Evolutionary conservation across 1,140 invertebrate genomes (phyloP), one percentile per base, ranked within the genome.

Genomic region (Euura lappo): DNA sequence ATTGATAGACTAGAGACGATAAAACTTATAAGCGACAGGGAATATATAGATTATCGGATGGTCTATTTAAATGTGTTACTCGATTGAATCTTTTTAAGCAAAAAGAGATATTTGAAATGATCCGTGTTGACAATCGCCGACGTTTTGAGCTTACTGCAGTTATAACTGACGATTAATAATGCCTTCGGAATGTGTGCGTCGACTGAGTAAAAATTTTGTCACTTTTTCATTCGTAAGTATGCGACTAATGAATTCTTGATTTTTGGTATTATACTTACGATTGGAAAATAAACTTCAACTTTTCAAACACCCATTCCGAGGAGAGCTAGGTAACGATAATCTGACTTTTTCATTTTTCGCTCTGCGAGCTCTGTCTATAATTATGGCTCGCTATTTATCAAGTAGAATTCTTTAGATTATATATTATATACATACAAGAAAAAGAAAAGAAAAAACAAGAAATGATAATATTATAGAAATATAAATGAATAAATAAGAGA

Each of bases 121-220:
- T 85, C 78, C 82, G 82, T 85, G 79, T 85, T 83, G 81, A 85
- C 83, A 80, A 83, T 83, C 82, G 81, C 78, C 78, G 77, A 83
- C 82, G 77, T 83, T 83, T 78, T 79, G 75, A 82, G 76, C 78
- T 83, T 72, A 45, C n/a, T n/a, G n/a, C 65, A 64, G 44, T 45
- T 68, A 70, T 71, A 60, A 67, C 68, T 51, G 64, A 68, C 65
- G 46, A 64, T 60, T 72, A 70, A 72, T 67, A 66, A 71, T 75
- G 74, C 76, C 72, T 77, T 77, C 7, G 70, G 10, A 65, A 70
- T 70, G 72, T 73, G 28, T 28, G 28, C 28, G 28, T 28, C 28
- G 28, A 28, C 28, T 68, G 60, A 65, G 65, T 65, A 70, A 71
- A 60, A 71, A 71, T 74, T 72, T 72, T 73, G 28, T 68, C 28